Base-by-base conservation (phyloP, 2,113 vertebrate genomes). In the Sinocyclocheilus maitianheensis region DNA sequence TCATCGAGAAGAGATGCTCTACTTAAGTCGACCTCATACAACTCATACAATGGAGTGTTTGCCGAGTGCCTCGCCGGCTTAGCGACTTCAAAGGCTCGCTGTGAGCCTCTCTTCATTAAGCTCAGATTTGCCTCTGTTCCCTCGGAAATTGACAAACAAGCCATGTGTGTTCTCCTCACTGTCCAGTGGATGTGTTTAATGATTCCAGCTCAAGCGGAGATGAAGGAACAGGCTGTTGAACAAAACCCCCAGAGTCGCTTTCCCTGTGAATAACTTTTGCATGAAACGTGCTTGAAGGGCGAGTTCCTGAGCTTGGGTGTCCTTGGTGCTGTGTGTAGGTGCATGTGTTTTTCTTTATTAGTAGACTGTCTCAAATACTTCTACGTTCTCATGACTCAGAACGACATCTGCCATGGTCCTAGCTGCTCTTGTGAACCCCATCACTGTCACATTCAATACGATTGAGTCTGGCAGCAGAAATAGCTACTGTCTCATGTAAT, bases 141-240 rank as follows among this genome's bases (percentile, higher is more conserved):
- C 80, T 75, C 81, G 53, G 80, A 83, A 76, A 65, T 87, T 77
- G 79, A 81, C 46, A 77, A 83, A 87, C 72, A 77, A 87, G 34
- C 71, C 69, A 22, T 77, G 80, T 82, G 72, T 78, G 80, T 77
- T 71, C 37, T 65, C 24, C 65, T 83, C 81, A 53, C 81, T 83
- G 81, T 83, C 81, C 81, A 34, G 65, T 72, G 65, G 81, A 83
- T 37, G 81, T 83, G 81, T 83, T 83, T 83, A 83, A 83, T 83
- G 65, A 83, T 71, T 83, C 48, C 81, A 51, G 46, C 63, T 72
- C 81, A 83, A 71, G 81, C 48, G 26, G 63, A 71, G 81, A 83
- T 83, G 48, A 83, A 83, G 81, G 65, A 72, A 55, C 26, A 48
- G 24, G 26, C 46, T 83, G 81, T 83, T 83, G 48, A 83, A 83